Percentiles rank a stretch among this genome's conserved stretches.
These are phyloP conservation scores for Mantis religiosa DNA, from an alignment of 2,888 invertebrate genomes.

Conservation along the genomic window DNA sequence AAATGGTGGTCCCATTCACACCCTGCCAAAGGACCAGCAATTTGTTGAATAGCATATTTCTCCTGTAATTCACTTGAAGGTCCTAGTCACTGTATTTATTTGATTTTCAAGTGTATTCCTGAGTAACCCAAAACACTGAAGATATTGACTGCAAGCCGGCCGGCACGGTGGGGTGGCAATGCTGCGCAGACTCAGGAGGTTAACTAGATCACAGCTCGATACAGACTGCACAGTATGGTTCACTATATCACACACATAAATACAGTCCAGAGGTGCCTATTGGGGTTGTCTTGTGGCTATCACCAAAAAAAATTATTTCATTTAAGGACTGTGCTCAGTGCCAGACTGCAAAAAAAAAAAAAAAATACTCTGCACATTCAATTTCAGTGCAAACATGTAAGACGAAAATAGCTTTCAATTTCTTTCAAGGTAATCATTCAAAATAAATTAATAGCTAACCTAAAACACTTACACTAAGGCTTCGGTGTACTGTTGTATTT, in stretches of 20 bases:
- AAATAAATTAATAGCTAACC: too few species aligned
- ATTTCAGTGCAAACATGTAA: too few species aligned
- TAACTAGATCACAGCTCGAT: background rate
- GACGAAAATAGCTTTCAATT: too few species aligned
- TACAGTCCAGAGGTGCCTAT: background rate
- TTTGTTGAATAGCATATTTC: background rate
- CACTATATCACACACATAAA: background rate
- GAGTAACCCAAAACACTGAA: background rate
- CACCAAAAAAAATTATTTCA: too few species aligned
- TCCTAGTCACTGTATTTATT: background rate
- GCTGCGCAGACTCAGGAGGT: background rate
- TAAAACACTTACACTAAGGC: too few species aligned
- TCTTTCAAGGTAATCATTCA: too few species aligned
- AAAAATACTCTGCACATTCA: too few species aligned
- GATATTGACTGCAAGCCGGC: too few species aligned
- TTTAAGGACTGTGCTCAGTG: too few species aligned
- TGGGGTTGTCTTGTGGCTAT: background rate
- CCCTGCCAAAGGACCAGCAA: conserved; percentile 24
- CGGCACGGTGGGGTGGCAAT: background rate
- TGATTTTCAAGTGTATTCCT: background rate
- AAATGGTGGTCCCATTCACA: conserved; percentile 30
- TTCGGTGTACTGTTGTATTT: too few species aligned
- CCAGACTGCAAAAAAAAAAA: too few species aligned
- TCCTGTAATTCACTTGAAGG: background rate
- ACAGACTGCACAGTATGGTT: background rate